These are phyloP conservation scores for Corynorhinus townsendii DNA, from an alignment of 2,113 vertebrate genomes.

Conservation along the genomic window DNA sequence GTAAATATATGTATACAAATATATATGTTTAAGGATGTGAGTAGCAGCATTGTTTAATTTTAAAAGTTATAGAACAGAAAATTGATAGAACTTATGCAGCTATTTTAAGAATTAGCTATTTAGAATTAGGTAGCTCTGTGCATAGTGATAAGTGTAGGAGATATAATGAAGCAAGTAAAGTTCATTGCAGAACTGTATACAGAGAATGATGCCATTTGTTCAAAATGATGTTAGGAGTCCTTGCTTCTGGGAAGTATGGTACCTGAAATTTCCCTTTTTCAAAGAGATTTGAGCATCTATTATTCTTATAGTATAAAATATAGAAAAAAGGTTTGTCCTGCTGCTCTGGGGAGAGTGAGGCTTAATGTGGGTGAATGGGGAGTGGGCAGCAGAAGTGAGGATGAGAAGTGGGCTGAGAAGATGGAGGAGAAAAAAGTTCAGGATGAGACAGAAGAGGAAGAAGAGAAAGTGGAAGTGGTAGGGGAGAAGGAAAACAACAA, in stretches of 20 bases:
- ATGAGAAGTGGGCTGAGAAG: background rate
- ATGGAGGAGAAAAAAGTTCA: background rate
- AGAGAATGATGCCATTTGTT: background rate
- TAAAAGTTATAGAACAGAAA: background rate
- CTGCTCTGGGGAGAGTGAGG: background rate
- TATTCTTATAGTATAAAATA: background rate
- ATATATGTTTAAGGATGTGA: background rate
- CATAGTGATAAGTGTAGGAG: background rate
- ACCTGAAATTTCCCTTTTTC: background rate
- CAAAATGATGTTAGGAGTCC: background rate
- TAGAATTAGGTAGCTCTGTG: background rate
- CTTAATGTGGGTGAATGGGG: background rate
- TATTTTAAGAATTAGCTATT: background rate
- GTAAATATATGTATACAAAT: background rate
- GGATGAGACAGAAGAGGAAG: background rate
- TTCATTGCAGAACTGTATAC: background rate
- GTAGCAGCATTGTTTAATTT: background rate
- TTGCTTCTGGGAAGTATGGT: background rate
- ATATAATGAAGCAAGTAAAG: background rate
- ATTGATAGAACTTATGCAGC: background rate
- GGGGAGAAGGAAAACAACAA: background rate
- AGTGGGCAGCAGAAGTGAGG: background rate
- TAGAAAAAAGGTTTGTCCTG: background rate
- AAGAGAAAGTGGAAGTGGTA: background rate
- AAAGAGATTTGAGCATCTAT: background rate